phyloP scores from a whole-genome alignment of 2,797 vertebrate species.

The Dendrocincla tyrannina region DNA sequence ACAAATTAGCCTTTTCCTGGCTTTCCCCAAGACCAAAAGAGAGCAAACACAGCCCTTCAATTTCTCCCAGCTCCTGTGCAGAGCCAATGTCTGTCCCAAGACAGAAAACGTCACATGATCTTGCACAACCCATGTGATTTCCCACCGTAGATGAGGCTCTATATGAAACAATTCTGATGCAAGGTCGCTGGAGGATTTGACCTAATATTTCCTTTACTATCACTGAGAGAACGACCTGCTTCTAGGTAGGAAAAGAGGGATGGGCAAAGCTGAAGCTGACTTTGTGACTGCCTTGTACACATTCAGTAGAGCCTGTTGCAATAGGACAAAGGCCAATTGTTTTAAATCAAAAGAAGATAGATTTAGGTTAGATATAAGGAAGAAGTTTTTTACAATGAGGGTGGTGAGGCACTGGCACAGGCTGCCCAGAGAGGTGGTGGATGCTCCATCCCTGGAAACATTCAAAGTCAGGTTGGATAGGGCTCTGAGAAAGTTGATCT shows the following conservation, averaged over 20 bases:
- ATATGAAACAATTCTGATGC: neutral
- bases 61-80: neutral
- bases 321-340: neutral
- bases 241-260: neutral
- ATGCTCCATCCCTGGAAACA: neutral
- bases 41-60: neutral
- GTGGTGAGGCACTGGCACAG: neutral
- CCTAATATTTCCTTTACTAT: neutral
- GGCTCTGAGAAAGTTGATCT: neutral
- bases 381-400: neutral
- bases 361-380: neutral
- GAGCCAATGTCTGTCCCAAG: neutral
- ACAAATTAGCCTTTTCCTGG: neutral
- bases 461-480: neutral
- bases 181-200: neutral
- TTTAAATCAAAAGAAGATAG: neutral
- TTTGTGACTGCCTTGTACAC: neutral
- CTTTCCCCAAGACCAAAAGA: neutral
- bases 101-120: neutral
- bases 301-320: neutral
- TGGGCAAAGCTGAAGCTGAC: neutral
- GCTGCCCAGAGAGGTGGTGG: neutral
- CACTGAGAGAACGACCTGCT: neutral
- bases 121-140: neutral
- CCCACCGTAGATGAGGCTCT: neutral